A percentile compares a stretch with the other conserved stretches of the same genome.
Evolutionary conservation across 1,140 invertebrate genomes (phyloP).

Genomic region (Archegozetes longisetosus): DNA sequence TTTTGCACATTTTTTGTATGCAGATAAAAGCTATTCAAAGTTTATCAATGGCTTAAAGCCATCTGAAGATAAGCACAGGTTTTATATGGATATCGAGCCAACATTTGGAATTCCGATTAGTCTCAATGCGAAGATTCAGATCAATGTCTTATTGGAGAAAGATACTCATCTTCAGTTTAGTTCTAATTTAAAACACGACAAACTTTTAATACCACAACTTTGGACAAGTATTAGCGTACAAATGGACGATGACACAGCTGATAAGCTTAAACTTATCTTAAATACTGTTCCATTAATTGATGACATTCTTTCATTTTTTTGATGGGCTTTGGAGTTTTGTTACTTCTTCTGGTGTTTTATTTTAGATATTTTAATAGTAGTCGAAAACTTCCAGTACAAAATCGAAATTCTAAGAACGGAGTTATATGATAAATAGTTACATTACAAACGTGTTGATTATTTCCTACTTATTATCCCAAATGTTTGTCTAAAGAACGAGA

Average conservation of each 20-base stretch:
- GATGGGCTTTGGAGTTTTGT: too few species aligned
- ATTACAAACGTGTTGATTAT: too few species aligned
- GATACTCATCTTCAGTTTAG: neutral
- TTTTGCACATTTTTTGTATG: slow-evolving; percentile 78
- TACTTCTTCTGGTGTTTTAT: too few species aligned
- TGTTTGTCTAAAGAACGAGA: too few species aligned
- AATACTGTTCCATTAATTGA: neutral
- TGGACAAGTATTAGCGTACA: neutral
- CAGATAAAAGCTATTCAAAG: slow-evolving; percentile 52
- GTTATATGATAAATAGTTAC: too few species aligned
- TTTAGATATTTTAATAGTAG: too few species aligned
- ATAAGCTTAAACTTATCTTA: neutral
- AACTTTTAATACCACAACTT: neutral
- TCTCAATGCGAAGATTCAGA: slow-evolving; percentile 18
- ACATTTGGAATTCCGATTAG: slow-evolving; percentile 31
- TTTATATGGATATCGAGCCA: slow-evolving; percentile 69
- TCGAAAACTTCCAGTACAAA: too few species aligned
- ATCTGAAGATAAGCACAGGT: slow-evolving; percentile 53
- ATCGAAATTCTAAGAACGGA: too few species aligned
- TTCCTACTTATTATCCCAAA: too few species aligned
- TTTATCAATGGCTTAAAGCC: slow-evolving; percentile 57
- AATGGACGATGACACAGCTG: neutral
- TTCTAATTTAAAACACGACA: neutral
- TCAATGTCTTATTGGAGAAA: slow-evolving; percentile 17
- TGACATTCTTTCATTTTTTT: too few species aligned